Conservation (phyloP, 2,888 invertebrate genomes). For the Ornithoptera alexandrae region DNA sequence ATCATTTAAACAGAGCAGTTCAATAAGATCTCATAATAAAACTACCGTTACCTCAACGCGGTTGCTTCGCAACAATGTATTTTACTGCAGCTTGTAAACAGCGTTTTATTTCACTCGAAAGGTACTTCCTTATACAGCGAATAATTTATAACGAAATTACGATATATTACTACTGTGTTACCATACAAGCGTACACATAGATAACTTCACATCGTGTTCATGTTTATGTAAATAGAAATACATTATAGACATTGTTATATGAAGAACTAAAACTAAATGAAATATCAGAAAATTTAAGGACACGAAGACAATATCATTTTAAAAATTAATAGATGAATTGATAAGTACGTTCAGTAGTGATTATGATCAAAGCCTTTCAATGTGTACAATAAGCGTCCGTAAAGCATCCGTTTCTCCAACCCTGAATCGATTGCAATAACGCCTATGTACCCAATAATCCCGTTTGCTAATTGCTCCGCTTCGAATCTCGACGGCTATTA, state of each 20-base stretch:
- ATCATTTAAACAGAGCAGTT: conserved; percentile 11
- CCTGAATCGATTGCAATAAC: conserved; percentile 27
- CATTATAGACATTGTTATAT: not conserved
- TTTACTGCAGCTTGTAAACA: conserved; percentile 19
- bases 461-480: conserved; percentile 51
- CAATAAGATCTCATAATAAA: conserved; percentile 21
- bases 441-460: conserved; percentile 48
- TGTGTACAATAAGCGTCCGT: not conserved
- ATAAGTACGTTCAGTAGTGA: not conserved
- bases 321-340: not conserved
- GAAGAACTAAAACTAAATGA: not conserved
- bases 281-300: not conserved
- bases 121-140: conserved; percentile 13
- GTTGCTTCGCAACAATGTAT: conserved; percentile 19
- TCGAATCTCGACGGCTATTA: conserved; percentile 54
- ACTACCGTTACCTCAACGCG: conserved; percentile 17
- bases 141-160: conserved; percentile 17
- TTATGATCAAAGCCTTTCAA: not conserved
- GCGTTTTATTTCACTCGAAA: conserved; percentile 22
- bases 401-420: conserved; percentile 1
- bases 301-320: not conserved
- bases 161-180: conserved; percentile 36
- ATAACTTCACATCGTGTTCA: not conserved
- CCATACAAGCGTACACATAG: not conserved
- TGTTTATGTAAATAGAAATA: not conserved